Evolutionary conservation across 2,113 vertebrate genomes (phyloP), one percentile per base, ranked within the genome.

Genomic region (Puntigrus tetrazona): DNA sequence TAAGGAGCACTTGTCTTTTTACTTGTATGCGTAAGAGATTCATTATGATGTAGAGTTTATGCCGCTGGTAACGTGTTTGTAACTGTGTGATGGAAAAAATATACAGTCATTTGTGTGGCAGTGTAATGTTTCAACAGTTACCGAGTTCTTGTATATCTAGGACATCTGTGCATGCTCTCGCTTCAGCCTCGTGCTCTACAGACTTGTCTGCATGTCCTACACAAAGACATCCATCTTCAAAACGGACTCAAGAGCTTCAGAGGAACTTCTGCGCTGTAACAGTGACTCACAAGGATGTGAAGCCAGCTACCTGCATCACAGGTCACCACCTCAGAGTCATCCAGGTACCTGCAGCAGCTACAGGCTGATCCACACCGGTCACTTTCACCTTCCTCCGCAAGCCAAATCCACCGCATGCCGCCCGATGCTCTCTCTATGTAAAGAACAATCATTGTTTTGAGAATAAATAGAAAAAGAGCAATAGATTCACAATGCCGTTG

Each of bases 391-490:
- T 78, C 34, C 73, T 50, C 78, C 65, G 78, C 18, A 77, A 38
- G 13, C 20, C 65, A 43, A 50, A 36, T n/a, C 7, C 52, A 57
- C 52, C 3, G 85, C 82, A 84, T 84, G 86, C 16, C 34, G 27
- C 76, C 38, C 36, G 36, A 67, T 38, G 78, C 20, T 52, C 43
- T 80, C 38, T 50, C 69, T 20, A 16, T 20, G 18, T 61, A 78
- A 25, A 67, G 69, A 59, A 84, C 27, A 7, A 36, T 55, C 13
- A 41, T 38, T 34, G 29, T 13, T 57, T 83, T 83, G 16, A 61
- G 2, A 78, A 36, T 22, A 18, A 25, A 65, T 38, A 38, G 29
- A 52, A 55, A 77, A 76, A 77, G 5, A 82, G 83, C 83, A 87
- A 85, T 82, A 78, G 36, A 80, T 52, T 63, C 18, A 34, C 59